Evolutionary conservation across 2,888 invertebrate genomes (phyloP).

Genomic region (Abrostola tripartita): DNA sequence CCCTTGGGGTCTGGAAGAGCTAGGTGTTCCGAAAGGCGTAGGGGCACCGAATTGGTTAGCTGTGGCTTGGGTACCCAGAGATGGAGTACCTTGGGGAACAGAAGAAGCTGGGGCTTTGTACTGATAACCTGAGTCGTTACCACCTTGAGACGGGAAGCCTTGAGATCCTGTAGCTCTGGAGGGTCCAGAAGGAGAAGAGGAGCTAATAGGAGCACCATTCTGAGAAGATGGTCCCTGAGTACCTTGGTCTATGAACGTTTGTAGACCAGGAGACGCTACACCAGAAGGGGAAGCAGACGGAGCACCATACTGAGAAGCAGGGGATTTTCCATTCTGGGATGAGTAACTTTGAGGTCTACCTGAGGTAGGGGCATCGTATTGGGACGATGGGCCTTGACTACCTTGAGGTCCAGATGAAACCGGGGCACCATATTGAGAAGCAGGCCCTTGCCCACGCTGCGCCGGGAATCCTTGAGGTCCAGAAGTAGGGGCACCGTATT

Average conservation of each 20-base stretch:
- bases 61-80: slow-evolving; percentile 15
- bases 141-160: slow-evolving; percentile 11
- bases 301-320: slow-evolving; percentile 21
- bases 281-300: not conserved
- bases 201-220: not conserved
- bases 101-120: slow-evolving; percentile 37
- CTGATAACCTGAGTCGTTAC: slow-evolving; percentile 35
- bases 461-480: slow-evolving; percentile 23
- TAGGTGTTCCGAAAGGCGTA: slow-evolving; percentile 19
- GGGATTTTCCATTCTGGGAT: slow-evolving; percentile 29
- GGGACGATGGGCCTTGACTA: slow-evolving; percentile 27
- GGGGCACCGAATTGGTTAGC: slow-evolving; percentile 31
- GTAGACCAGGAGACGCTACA: not conserved
- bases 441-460: slow-evolving; percentile 14
- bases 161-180: slow-evolving; percentile 17
- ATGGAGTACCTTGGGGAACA: slow-evolving; percentile 31
- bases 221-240: slow-evolving; percentile 16
- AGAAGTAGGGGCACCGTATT: slow-evolving; percentile 35
- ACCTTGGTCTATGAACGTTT: not conserved
- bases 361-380: slow-evolving; percentile 37
- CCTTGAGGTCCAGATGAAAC: slow-evolving; percentile 5
- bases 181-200: slow-evolving; percentile 16
- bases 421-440: slow-evolving; percentile 13
- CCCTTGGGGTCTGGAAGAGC: slow-evolving; percentile 27
- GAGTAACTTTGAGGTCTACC: slow-evolving; percentile 20